Evolutionary conservation across 1,140 invertebrate species (phyloP).

Genomic region (Ctenoplectra terminalis): DNA sequence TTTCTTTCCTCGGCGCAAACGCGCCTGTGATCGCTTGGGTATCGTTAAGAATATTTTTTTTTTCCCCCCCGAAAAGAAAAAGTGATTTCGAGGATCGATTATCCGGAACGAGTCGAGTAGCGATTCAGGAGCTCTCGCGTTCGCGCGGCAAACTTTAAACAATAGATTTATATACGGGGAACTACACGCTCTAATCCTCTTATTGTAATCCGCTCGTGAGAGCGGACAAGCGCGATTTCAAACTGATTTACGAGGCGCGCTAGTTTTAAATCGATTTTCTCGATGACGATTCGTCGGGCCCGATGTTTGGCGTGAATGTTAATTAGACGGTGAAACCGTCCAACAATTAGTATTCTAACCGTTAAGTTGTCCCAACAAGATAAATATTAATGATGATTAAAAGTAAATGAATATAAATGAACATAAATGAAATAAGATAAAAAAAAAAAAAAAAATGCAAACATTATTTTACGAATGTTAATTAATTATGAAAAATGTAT

Average conservation of each 20-base stretch:
- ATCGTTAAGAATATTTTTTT: neutral
- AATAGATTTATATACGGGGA: slow-evolving; percentile 24
- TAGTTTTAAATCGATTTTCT: slow-evolving; percentile 23
- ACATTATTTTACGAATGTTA: too few species aligned
- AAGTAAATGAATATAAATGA: neutral
- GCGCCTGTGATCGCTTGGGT: neutral
- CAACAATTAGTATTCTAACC: too few species aligned
- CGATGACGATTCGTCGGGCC: neutral
- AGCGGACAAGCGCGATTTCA: slow-evolving; percentile 22
- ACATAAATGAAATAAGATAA: too few species aligned
- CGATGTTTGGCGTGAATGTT: neutral
- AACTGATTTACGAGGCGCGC: neutral
- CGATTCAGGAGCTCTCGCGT: neutral
- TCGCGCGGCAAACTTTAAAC: slow-evolving; percentile 15
- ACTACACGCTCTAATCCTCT: slow-evolving; percentile 41
- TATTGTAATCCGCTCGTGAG: slow-evolving; percentile 33
- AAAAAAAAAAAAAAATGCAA: too few species aligned
- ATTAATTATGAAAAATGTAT: too few species aligned
- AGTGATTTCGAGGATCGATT: neutral
- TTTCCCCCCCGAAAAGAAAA: too few species aligned
- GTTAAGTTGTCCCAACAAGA: too few species aligned
- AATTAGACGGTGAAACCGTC: neutral
- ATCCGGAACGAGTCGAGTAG: neutral
- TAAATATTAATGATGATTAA: too few species aligned
- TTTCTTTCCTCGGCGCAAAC: too few species aligned